Evolutionary conservation across 2,797 vertebrate species (phyloP), one percentile per base, ranked within the genome.

Genomic region (Anguilla anguilla): DNA sequence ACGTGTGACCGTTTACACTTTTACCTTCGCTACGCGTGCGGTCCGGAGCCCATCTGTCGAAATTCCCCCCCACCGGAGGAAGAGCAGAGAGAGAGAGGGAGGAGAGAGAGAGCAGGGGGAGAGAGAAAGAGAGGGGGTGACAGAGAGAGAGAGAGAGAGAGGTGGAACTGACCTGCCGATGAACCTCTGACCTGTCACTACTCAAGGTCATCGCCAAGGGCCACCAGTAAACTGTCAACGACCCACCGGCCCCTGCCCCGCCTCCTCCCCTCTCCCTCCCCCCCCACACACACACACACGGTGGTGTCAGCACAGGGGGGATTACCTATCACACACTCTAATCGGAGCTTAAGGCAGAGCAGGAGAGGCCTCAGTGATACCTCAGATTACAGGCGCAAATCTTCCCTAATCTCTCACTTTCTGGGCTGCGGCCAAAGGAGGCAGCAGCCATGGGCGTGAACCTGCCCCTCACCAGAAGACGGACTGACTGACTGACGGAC

Each of bases 91-190:
- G 49, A 2, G 17, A 17, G 13, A 61, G 57, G 57, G 15, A 31
- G 31, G 31, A 31, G 31, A 31, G 31, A 31, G 49, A 51, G 49
- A 51, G 49, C 49, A 49, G 6, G 49, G 49, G 49, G 49, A 49
- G 49, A 2, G 49, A 49, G 49, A 49, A 57, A 15, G 13, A 11
- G 57, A 2, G 95, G 93, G 92, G 95, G 93, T n/a, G n/a, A n/a
- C n/a, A 91, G 94, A 91, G 90, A 92, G 95, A 93, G 92, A 95
- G 93, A 92, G 89, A 91, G 95, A 93, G 92, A 95, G 93, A 91
- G 94, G 91, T 89, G 90, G 94, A 91, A 93, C 91, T 92, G 92
- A 89, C 59, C 90, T 86, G 46, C 87, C 1, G 82, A 88, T 94
- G 93, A 95, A 95, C 95, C 95, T 87, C 90, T 93, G 93, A 95